Evolutionary conservation across 1,140 invertebrate genomes (phyloP), one percentile per base, ranked within the genome.

Genomic region (Paramacrobiotus metropolitanus): DNA sequence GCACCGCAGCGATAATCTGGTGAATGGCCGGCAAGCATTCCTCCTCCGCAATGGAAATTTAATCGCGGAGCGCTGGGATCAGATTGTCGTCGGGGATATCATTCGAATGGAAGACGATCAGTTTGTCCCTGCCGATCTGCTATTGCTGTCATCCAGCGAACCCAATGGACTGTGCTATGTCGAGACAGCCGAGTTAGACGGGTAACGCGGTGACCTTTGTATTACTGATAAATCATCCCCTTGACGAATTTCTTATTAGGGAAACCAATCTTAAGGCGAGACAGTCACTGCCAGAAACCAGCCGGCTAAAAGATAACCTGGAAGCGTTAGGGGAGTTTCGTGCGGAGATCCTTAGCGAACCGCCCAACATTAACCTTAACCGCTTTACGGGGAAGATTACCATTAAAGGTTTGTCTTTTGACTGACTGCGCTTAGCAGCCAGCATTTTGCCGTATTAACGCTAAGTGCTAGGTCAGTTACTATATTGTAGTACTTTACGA

Each of bases 101-200:
- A 91, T 95, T 67, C 81, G 88, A 63, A 86, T 95, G 86, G 88
- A 94, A 74, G 92, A 92, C 76, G 87, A 94, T 77, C 87, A 94
- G 72, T 95, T 95, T 75, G 87, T 96, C 62, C 89, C 91, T 70
- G 91, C 90, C 21, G 90, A 94, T 73, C 82, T 94, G 63, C 77
- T 94, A 60, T 75, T 94, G 34, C 74, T 94, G 66, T 85, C 87
- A 64, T 88, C 88, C 62, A 91, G 87, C 67, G 91, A 98, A 76
- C 88, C 89, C 1, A 92, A 95, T 75, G 93, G 94, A 9, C 79
- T 95, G 62, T 96, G 92, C 78, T 97, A 93, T 72, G 92, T 98
- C 68, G 93, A 96, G 78, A 99, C 94, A 59, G 91, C 93, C 28
- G 95, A 99, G 77, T 77, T 98, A 67, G 94, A 99, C 76, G 94